These are phyloP conservation scores for Cotesia typhae DNA, from an alignment of 1,140 invertebrate species.

Conservation along the genomic window DNA sequence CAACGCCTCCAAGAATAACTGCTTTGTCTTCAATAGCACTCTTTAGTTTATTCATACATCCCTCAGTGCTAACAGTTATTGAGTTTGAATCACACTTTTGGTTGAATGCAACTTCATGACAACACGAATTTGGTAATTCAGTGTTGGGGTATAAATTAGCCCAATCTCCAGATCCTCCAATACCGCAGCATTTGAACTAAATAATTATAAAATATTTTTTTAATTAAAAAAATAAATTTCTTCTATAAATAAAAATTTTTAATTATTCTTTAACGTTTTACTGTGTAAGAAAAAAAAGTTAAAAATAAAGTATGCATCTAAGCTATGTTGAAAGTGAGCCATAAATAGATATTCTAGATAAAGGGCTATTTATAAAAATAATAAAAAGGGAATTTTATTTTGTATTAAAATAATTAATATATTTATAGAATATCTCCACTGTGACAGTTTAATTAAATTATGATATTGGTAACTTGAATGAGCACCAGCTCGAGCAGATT, in stretches of 20 bases:
- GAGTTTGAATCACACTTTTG: slow-evolving; percentile 67
- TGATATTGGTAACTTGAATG: neutral
- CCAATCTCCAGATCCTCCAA: slow-evolving; percentile 75
- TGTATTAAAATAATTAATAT: neutral
- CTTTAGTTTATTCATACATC: slow-evolving; percentile 75
- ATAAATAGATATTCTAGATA: too few relatives aligned
- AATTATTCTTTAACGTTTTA: too few relatives aligned
- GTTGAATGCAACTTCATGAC: slow-evolving; percentile 66
- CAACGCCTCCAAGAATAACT: slow-evolving; percentile 77
- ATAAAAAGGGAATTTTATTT: neutral
- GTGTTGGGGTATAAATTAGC: slow-evolving; percentile 59
- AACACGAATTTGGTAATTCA: slow-evolving; percentile 75
- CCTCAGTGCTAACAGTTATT: slow-evolving; percentile 63
- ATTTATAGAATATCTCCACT: neutral
- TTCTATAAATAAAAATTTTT: too few relatives aligned
- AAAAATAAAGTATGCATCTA: too few relatives aligned
- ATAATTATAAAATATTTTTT: slow-evolving; percentile 42
- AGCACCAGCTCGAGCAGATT: neutral
- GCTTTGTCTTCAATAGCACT: slow-evolving; percentile 74
- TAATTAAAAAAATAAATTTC: too few relatives aligned
- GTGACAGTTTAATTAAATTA: neutral
- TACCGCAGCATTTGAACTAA: slow-evolving; percentile 83
- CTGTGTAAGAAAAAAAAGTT: too few relatives aligned
- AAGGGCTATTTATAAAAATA: neutral
- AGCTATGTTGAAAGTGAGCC: too few relatives aligned